A percentile compares a stretch with the other conserved stretches of the same genome.
These are phyloP conservation scores for Drosophila sulfurigaster DNA, from an alignment of 1,140 invertebrate species.

Conservation along the genomic window DNA sequence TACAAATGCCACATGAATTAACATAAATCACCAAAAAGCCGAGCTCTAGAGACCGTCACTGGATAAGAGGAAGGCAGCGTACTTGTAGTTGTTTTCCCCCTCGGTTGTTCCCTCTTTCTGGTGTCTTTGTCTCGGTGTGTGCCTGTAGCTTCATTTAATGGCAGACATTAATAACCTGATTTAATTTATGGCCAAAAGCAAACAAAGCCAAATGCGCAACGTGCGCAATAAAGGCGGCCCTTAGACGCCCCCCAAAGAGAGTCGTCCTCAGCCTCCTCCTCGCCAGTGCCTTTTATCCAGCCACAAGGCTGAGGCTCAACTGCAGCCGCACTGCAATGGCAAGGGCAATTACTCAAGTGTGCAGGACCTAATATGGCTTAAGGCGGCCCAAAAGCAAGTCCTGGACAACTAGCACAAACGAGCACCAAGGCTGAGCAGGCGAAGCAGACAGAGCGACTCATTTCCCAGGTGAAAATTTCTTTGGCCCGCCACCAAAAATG, in stretches of 20 bases:
- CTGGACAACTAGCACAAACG: conserved; percentile 4
- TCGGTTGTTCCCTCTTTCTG: conserved; percentile 7
- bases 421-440: not conserved
- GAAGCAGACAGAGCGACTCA: conserved; percentile 6
- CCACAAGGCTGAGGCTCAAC: conserved; percentile 32
- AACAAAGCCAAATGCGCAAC: conserved; percentile 71
- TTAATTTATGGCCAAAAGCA: conserved; percentile 81
- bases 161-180: conserved; percentile 82
- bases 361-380: conserved; percentile 68
- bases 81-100: conserved; percentile 30
- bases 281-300: not conserved
- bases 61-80: conserved; percentile 9
- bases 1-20: conserved; percentile 76
- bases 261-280: not conserved
- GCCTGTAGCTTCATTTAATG: conserved; percentile 79
- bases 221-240: conserved; percentile 53
- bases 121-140: conserved; percentile 20
- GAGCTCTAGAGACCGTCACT: conserved; percentile 11
- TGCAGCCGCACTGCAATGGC: conserved; percentile 61
- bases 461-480: conserved; percentile 64
- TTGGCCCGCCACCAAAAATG: conserved; percentile 69
- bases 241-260: not conserved
- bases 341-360: conserved; percentile 77
- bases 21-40: conserved; percentile 66
- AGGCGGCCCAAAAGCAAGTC: conserved; percentile 53